Conservation (phyloP, 2,797 vertebrate genomes). For the Avahi laniger region DNA sequence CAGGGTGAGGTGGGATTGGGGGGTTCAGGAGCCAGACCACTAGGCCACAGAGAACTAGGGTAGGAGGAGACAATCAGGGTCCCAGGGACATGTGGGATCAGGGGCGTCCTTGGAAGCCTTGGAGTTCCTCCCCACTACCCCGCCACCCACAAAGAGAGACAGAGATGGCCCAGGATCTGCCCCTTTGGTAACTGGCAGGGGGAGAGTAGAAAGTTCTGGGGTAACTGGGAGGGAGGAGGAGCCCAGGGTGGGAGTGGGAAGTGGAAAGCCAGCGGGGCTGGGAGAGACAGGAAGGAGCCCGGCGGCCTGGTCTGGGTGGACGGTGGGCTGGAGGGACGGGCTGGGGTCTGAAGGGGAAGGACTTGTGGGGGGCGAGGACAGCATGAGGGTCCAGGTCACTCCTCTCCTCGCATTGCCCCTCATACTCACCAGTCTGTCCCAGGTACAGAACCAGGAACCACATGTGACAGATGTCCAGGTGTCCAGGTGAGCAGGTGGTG, state of each 20-base stretch:
- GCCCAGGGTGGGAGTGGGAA: too few species aligned
- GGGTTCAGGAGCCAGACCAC: not conserved
- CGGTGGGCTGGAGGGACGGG: not conserved
- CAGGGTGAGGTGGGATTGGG: not conserved
- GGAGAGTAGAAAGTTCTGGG: not conserved
- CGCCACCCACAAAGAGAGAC: not conserved
- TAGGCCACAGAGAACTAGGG: not conserved
- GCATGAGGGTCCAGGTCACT: not conserved
- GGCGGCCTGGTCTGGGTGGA: not conserved
- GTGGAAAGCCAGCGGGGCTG: not conserved
- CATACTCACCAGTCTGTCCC: constrained; percentile 57
- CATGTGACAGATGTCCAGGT: constrained; percentile 36
- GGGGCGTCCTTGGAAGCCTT: not conserved
- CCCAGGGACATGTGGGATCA: not conserved
- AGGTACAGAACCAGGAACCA: constrained; percentile 54
- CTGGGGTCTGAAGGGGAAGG: not conserved
- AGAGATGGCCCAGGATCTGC: not conserved
- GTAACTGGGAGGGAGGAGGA: not conserved
- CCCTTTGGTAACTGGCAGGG: not conserved
- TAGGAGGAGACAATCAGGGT: too few species aligned
- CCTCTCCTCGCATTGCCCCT: not conserved
- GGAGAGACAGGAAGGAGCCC: not conserved
- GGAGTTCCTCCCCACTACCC: too few species aligned
- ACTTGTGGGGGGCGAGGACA: not conserved
- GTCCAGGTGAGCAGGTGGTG: not conserved